Percentiles rank a stretch among this genome's conserved stretches.
phyloP scores from a whole-genome alignment of 2,797 vertebrate genomes.

The Chelon auratus region DNA sequence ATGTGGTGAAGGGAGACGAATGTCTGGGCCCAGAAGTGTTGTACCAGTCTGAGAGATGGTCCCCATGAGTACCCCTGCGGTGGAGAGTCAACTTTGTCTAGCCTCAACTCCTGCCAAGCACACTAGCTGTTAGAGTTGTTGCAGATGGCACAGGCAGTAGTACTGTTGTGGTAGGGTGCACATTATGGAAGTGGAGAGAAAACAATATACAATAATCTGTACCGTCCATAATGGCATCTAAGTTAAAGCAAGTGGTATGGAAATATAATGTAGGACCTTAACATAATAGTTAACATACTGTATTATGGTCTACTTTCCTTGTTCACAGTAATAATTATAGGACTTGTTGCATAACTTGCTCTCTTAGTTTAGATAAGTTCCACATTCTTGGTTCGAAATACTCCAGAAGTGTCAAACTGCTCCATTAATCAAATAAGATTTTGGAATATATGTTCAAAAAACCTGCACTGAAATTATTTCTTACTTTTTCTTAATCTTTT shows the following conservation, averaged over 20 bases:
- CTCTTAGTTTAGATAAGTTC: neutral
- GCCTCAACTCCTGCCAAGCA: conserved; percentile 58
- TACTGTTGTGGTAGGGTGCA: conserved; percentile 33
- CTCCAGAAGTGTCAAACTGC: neutral
- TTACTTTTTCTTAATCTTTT: neutral
- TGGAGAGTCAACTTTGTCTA: conserved; percentile 43
- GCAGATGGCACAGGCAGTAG: conserved; percentile 61
- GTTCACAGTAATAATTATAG: neutral
- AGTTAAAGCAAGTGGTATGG: conserved; percentile 3
- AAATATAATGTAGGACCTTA: neutral
- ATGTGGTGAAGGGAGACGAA: conserved; percentile 63
- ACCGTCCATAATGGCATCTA: conserved; percentile 5
- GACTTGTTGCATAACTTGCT: neutral
- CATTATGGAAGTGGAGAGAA: conserved; percentile 23
- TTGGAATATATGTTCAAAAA: neutral
- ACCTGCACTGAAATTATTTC: neutral
- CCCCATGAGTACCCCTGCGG: conserved; percentile 32
- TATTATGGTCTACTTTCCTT: neutral
- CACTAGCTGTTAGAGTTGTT: conserved; percentile 50
- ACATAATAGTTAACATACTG: neutral
- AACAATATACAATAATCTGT: neutral
- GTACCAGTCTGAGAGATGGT: conserved; percentile 45
- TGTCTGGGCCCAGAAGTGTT: conserved; percentile 52
- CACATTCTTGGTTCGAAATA: too few species aligned
- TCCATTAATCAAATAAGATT: neutral